Evolutionary conservation across 2,888 invertebrate genomes (phyloP), one percentile per base, ranked within the genome.

Genomic region (Napeogenes inachia): DNA sequence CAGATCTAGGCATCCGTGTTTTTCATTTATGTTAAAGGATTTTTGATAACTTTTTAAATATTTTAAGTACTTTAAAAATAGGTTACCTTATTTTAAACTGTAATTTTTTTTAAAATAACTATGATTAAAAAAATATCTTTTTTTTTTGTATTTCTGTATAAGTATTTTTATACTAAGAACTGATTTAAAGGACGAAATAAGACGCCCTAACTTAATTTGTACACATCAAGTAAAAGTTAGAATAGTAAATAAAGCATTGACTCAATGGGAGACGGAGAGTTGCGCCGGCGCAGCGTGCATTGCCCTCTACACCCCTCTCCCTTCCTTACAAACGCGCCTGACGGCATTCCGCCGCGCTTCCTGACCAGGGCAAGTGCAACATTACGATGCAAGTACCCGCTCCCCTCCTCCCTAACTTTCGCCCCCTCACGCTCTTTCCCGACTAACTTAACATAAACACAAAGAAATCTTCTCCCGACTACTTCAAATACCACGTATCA

Each of bases 261-360:
- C 75, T 87, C 87, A 88, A 78, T 78, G 89, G 84, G 76, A 82
- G 79, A 79, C 76, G 76, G 78, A 76, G 82, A 77, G 79, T 67
- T 84, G 86, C 87, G 85, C 83, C 75, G 78, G 84, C 85, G 85
- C 82, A 78, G 84, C 85, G 88, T 82, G 80, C 89, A 85, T 85
- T 89, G 88, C 75, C 80, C 80, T 79, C 81, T 75, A 61, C 75
- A 68, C 77, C 73, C 74, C 69, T 72, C 71, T 73, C 70, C 76
- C 60, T 68, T 67, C 70, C 68, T 70, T 76, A 78, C 80, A 81
- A 88, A 89, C 90, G 89, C 87, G 90, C 80, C 88, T 88, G 91
- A 91, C 91, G 85, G 89, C 91, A 91, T 91, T 91, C 91, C 91
- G 79, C 81, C 74, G 85, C 89, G 88, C 89, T 89, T 90, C 90